Base-by-base conservation (phyloP, 2,888 invertebrate species). In the Scaeva pyrastri region DNA sequence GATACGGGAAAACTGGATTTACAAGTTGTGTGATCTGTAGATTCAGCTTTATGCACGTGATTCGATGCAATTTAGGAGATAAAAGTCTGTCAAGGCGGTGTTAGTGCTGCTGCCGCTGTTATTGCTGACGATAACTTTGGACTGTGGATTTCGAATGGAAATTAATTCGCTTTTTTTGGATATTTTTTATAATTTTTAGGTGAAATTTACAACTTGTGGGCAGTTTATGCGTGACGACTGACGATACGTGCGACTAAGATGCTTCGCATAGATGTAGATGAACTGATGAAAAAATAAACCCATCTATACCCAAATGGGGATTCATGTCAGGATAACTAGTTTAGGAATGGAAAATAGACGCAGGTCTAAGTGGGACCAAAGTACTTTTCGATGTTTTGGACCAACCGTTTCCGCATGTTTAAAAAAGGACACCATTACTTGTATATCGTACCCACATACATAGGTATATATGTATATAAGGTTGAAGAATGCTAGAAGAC, bases 21-120 rank as follows among this genome's bases (percentile, higher is more conserved):
- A 81, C 81, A 86, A 86, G 85, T 81, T 81, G 50, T 80, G 81
- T 86, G 85, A 86, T 86, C 85, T 77, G 81, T 77, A 77, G 77
- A 86, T 86, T 77, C 81, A 81, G 80, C 73, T 70, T 81, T 76
- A 74, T 86, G 85, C 85, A 81, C 81, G 85, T 81, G 81, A 86
- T 81, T 80, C 77, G 77, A 86, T 86, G 76, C 81, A 86, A 77
- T 86, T 77, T 77, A 39, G 48, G 73, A 81, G 76, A 86, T 85
- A 80, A 80, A 80, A 80, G 75, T 73, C 60, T 64, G 55, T 39
- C 58, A 72, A 58, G 52, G 43, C 45, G 56, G 56, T 31, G 48
- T 68, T 14, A 19, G 26, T 31, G 68, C 19, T 45, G 41, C 11
- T 26, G 60, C 39, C 21, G 19, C 19, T 16, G 36, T 62, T 12